phyloP scores from a whole-genome alignment of 1,140 invertebrate genomes.

The Thrips palmi region DNA sequence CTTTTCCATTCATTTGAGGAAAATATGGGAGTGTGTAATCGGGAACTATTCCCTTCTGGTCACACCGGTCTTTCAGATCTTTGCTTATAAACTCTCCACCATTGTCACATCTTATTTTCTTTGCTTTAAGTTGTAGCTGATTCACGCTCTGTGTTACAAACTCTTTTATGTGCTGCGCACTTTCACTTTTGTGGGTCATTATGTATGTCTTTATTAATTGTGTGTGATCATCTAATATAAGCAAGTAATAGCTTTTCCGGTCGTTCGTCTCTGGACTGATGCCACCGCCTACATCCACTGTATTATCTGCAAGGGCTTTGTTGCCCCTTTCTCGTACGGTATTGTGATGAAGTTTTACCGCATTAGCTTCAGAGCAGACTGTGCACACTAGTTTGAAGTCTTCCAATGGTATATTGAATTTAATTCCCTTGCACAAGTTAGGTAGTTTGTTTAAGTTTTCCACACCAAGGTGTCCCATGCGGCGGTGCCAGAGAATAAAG shows the following conservation, averaged over 20 bases:
- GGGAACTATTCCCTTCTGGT: conserved; percentile 15
- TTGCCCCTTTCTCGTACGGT: conserved; percentile 13
- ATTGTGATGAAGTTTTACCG: too few relatives aligned
- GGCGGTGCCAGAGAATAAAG: too few relatives aligned
- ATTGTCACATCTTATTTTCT: conserved; percentile 18
- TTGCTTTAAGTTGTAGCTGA: conserved; percentile 13
- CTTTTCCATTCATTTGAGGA: conserved; percentile 23
- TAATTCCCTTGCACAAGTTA: too few relatives aligned
- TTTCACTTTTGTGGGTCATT: conserved; percentile 20
- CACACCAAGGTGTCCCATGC: too few relatives aligned
- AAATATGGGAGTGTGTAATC: conserved; percentile 17
- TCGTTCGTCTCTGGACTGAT: conserved; percentile 18
- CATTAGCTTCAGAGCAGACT: too few relatives aligned
- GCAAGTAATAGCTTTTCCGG: conserved; percentile 20
- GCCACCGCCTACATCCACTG: conserved; percentile 21
- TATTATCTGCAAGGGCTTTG: conserved; percentile 17
- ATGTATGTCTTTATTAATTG: conserved; percentile 19
- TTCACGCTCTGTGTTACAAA: conserved; percentile 14
- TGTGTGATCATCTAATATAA: conserved; percentile 23
- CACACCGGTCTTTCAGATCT: conserved; percentile 16
- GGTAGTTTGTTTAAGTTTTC: too few relatives aligned
- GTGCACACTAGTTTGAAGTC: too few relatives aligned
- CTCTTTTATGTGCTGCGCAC: conserved; percentile 17
- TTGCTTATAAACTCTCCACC: conserved; percentile 17
- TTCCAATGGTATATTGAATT: too few relatives aligned